Evolutionary conservation across 2,888 invertebrate genomes (phyloP).

Genomic region (Aleiodes alternator): DNA sequence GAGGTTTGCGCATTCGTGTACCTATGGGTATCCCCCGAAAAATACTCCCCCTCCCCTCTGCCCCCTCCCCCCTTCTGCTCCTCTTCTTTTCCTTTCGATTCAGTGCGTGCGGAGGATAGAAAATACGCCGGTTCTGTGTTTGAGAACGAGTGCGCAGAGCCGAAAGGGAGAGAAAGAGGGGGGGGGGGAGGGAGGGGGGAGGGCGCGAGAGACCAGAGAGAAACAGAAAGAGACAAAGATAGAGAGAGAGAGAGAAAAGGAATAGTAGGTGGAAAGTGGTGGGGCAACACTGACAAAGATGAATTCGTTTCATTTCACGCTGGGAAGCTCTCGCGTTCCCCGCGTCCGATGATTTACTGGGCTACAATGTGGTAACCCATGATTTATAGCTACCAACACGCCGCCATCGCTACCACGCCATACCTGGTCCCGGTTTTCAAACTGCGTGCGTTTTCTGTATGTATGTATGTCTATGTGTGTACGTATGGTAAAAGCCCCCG

Average conservation of each 20-base stretch:
- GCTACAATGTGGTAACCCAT: conserved; percentile 84
- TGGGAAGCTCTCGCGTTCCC: conserved; percentile 76
- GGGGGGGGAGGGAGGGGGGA: conserved; percentile 47
- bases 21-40: conserved; percentile 37
- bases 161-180: conserved; percentile 39
- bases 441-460: conserved; percentile 30
- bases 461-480: too few relatives aligned
- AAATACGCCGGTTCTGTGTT: conserved; percentile 51
- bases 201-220: conserved; percentile 37
- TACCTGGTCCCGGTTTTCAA: conserved; percentile 66
- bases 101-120: conserved; percentile 71
- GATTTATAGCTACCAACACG: conserved; percentile 81
- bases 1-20: conserved; percentile 56
- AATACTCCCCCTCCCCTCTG: conserved; percentile 3
- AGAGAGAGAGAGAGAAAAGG: conserved; percentile 55
- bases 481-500: conserved; percentile 40
- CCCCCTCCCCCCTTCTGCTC: background rate
- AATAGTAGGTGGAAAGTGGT: conserved; percentile 64
- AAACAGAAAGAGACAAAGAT: conserved; percentile 41
- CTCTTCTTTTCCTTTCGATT: conserved; percentile 49
- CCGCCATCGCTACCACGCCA: conserved; percentile 77
- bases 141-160: conserved; percentile 34
- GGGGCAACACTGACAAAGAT: conserved; percentile 73
- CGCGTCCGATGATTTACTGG: conserved; percentile 81
- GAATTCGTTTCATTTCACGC: conserved; percentile 77